These are phyloP conservation scores for Melanotaenia duboulayi DNA, from an alignment of 2,113 vertebrate species.

Conservation along the genomic window DNA sequence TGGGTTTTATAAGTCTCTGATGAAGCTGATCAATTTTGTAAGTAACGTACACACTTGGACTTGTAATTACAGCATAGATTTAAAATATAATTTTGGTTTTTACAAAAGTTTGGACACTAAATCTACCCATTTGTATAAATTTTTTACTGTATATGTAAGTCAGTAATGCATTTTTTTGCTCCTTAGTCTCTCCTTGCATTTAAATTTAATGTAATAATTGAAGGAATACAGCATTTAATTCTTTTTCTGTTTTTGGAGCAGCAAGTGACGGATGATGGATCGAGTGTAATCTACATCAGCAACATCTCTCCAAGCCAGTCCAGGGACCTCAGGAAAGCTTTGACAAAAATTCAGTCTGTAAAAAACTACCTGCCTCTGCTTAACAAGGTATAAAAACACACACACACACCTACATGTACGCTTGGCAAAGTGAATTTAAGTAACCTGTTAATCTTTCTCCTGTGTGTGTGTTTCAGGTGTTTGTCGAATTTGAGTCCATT, in stretches of 20 bases:
- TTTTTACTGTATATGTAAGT: too few species aligned
- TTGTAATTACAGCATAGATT: background rate
- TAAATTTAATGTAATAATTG: background rate
- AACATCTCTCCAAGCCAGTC: conserved; percentile 36
- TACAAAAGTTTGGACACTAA: too few species aligned
- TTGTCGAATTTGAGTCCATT: conserved; percentile 40
- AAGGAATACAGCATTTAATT: background rate
- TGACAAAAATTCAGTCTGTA: background rate
- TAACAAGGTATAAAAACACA: conserved; percentile 48
- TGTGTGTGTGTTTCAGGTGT: conserved; percentile 42
- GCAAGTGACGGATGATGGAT: accelerated
- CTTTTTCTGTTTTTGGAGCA: conserved; percentile 5
- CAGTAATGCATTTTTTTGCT: background rate
- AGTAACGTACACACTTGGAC: conserved; percentile 24
- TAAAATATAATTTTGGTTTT: too few species aligned
- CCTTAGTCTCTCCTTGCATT: background rate
- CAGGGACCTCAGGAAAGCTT: background rate
- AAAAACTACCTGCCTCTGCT: conserved; percentile 58
- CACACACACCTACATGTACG: background rate
- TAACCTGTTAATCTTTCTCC: background rate
- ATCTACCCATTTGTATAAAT: too few species aligned
- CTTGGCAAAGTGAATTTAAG: background rate
- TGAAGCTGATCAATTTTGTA: conserved; percentile 25
- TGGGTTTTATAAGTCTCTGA: conserved; percentile 49
- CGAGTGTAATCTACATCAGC: conserved; percentile 11